Percentiles rank a stretch among this genome's conserved stretches.
Evolutionary conservation across 2,797 vertebrate genomes (phyloP).

Genomic region (Protosalanx chinensis): DNA sequence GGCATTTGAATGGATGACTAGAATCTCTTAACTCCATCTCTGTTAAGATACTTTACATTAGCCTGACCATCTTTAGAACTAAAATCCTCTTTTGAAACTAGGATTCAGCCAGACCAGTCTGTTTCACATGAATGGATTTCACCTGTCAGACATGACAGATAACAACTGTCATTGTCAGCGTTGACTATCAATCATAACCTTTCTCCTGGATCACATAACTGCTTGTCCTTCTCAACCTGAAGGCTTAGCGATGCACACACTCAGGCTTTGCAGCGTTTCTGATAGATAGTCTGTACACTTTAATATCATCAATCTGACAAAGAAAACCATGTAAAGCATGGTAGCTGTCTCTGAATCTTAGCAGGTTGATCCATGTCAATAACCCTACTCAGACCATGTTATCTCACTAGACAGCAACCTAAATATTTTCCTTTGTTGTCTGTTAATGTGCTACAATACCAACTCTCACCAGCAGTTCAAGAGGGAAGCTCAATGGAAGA

Average conservation of each 20-base stretch:
- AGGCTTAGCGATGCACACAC: background rate
- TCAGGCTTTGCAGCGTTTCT: background rate
- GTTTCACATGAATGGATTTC: too few species aligned
- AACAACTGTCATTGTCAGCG: background rate
- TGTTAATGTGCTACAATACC: background rate
- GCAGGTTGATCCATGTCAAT: constrained; percentile 6
- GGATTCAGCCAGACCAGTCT: constrained; percentile 3
- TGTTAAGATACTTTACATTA: constrained; percentile 13
- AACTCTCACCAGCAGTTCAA: background rate
- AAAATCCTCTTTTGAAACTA: constrained; percentile 14
- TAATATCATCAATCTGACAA: background rate
- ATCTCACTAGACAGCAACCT: background rate
- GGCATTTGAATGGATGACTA: constrained; percentile 20
- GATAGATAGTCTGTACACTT: background rate
- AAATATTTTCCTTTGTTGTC: background rate
- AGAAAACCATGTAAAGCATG: background rate
- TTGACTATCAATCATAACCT: background rate
- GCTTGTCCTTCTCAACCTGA: background rate
- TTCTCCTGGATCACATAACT: background rate
- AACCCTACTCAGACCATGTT: background rate
- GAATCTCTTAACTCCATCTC: constrained; percentile 19
- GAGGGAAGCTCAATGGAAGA: background rate
- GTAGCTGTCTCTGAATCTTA: constrained; percentile 21
- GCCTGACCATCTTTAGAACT: background rate
- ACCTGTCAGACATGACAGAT: too few species aligned